Evolutionary conservation across 2,113 vertebrate genomes (phyloP), one percentile per base, ranked within the genome.

Genomic region (Fukomys damarensis): DNA sequence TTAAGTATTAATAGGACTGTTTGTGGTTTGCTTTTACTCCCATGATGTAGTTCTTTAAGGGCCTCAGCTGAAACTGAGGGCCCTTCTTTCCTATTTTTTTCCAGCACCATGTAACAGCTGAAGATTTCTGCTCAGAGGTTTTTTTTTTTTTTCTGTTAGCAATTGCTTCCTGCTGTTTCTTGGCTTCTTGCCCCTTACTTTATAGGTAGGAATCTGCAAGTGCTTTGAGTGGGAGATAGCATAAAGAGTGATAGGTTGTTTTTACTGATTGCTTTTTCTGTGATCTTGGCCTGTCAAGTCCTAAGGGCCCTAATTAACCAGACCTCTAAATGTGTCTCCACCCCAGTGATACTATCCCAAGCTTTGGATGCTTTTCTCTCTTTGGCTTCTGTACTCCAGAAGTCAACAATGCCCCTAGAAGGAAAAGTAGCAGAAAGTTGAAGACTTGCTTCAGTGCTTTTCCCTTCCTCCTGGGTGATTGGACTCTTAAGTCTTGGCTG

Each of bases 111-210:
- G 13, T 66, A 5, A 43, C 13, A 66, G 30, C 3, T 11, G 59
- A 93, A 70, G 22, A 79, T 20, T 79, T 46, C 32, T 84, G 58
- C 46, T 84, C 28, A 58, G 3, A 28, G n/a, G n/a, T n/a, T n/a
- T 14, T 8, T 63, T 41, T 7, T 49, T 72, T 43, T 79, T 30
- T 22, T 10, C 30, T 38, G 61, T 96, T 14, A 52, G 56, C 32
- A 72, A 41, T 38, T 91, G 38, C 76, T 87, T 94, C 85, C 43
- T 68, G 20, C 11, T 43, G 12, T 58, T 94, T 85, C 72, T 58
- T 95, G 86, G 49, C 49, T 70, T 86, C 30, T 72, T 92, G 70
- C 35, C 10, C 22, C 38, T 94, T 95, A 32, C 46, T 54, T 90
- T 43, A 22, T 24, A 79, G 41, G 46, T 63, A 59, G 30, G 68